A percentile compares a stretch with the other conserved stretches of the same genome.
Evolutionary conservation across 2,113 vertebrate species (phyloP).

Genomic region (Pluvianellus socialis): DNA sequence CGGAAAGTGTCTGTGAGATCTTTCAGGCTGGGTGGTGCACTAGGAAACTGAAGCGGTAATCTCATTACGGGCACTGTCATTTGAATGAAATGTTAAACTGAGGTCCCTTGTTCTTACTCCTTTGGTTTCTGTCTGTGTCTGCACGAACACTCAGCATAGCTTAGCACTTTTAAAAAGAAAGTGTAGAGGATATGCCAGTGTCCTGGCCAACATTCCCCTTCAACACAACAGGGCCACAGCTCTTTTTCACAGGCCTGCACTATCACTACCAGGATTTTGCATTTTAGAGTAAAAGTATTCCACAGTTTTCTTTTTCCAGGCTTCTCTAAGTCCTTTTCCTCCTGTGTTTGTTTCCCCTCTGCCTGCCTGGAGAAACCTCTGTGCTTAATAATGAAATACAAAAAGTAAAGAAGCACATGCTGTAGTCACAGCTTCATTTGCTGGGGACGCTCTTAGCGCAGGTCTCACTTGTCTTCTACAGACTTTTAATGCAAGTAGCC

Average conservation of each 20-base stretch:
- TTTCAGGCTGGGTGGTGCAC: background rate
- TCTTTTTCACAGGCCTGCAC: background rate
- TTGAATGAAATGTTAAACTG: slow-evolving; percentile 18
- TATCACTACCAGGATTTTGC: background rate
- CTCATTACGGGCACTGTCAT: background rate
- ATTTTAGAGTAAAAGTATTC: background rate
- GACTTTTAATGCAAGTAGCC: background rate
- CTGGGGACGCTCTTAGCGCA: background rate
- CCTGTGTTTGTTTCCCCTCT: background rate
- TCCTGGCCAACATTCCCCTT: background rate
- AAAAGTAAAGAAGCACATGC: background rate
- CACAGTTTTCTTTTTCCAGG: background rate
- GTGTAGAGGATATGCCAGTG: background rate
- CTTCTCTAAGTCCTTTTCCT: background rate
- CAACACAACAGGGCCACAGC: background rate
- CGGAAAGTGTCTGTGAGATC: background rate
- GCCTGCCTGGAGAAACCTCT: background rate
- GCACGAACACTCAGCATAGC: background rate
- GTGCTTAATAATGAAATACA: background rate
- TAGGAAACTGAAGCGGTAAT: background rate
- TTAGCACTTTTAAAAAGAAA: background rate
- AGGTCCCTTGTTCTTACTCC: slow-evolving; percentile 2
- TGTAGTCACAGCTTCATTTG: background rate
- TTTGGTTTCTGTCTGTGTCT: background rate
- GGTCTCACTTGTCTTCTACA: background rate